Percentiles rank a stretch among this genome's conserved stretches.
Evolutionary conservation across 2,113 vertebrate genomes (phyloP).

Genomic region (Gadus chalcogrammus): DNA sequence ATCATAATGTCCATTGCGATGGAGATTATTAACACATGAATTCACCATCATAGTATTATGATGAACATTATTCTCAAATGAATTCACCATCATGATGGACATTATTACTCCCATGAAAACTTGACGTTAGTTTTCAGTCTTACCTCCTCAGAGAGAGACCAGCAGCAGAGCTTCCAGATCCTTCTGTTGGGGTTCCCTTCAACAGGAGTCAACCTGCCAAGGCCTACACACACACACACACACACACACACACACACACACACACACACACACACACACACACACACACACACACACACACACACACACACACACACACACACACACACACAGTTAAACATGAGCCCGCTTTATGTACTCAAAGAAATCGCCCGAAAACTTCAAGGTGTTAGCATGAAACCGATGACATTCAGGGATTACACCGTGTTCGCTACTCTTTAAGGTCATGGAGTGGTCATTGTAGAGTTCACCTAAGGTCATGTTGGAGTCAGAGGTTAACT

Average conservation of each 20-base stretch:
- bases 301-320: slow-evolving; percentile 11
- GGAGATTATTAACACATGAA: too few species aligned
- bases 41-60: too few species aligned
- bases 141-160: slow-evolving; percentile 96
- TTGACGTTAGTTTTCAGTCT: too few species aligned
- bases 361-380: too few species aligned
- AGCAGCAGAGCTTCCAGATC: slow-evolving; percentile 96
- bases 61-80: too few species aligned
- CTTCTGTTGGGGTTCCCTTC: slow-evolving; percentile 93
- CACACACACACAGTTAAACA: not conserved
- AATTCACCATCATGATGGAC: too few species aligned
- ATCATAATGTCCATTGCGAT: too few species aligned
- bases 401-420: too few species aligned
- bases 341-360: not conserved
- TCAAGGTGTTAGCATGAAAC: too few species aligned
- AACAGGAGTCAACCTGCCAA: slow-evolving; percentile 78
- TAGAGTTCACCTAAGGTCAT: slow-evolving; percentile 77
- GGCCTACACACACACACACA: slow-evolving; percentile 2
- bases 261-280: not conserved
- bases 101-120: too few species aligned
- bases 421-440: too few species aligned
- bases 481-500: slow-evolving; percentile 38
- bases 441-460: not conserved
- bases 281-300: slow-evolving; percentile 11
- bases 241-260: not conserved